Base-by-base conservation (phyloP, 1,140 invertebrate genomes). In the Macrobrachium rosenbergii region DNA sequence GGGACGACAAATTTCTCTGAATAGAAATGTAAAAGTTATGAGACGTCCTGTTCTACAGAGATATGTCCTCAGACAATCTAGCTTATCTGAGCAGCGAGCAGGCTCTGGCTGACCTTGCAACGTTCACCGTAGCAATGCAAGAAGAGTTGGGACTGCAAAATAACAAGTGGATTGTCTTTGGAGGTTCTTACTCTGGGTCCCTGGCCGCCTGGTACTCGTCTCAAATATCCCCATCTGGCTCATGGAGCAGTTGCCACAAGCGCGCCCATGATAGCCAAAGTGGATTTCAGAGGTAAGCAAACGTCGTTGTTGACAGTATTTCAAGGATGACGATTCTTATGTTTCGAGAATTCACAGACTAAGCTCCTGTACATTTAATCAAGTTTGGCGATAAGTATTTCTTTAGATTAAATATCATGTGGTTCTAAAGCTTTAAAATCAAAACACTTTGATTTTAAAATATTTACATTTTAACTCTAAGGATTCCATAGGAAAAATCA, bases 141-240 rank as follows among this genome's bases (percentile, higher is more conserved):
- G 85, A 92, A 8, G 91, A 94, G 89, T 94, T 95, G 84, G 93
- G 95, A 52, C 92, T 97, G 64, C 91, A 92, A 0, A 90, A 83
- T 23, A 91, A 93, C 21, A 97, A 97, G 93, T 98, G 97, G 96
- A 95, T 99, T 86, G 94, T 95, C 3, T 98, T 98, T 92, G 98
- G 98, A 43, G 97, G 98, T 2, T 98, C 96, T 0, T 99, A 99
- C 92, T 95, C 97, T 6, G 98, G 97, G 76, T 96, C 95, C 6
- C 92, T 99, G 67, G 96, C 97, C 19, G 97, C 97, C 8, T 99
- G 97, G 97, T 93, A 96, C n/a, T 76, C 93, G 98, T 81, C 91
- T 95, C 12, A 98, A 98, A 92, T 99, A 98, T 92, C 97, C 98
- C 3, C 95, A 98, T 93, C 92, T 98, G 10, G 94, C 98, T 2